phyloP scores from a whole-genome alignment of 2,888 invertebrate species.

The Xanthia icteritia region DNA sequence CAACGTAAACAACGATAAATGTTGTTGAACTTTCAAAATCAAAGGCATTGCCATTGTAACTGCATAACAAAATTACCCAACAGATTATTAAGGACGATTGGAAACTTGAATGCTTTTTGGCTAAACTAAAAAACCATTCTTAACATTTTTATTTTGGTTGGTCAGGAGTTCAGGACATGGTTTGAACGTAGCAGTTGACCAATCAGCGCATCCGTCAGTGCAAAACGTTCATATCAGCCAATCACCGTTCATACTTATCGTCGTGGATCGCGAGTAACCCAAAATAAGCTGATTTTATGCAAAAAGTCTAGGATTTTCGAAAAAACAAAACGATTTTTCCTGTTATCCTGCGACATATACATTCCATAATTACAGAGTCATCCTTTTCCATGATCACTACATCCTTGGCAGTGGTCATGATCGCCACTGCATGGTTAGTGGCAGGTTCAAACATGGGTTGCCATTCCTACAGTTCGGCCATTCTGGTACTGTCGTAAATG shows the following conservation, averaged over 20 bases:
- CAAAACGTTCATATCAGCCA: neutral
- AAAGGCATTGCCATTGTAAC: neutral
- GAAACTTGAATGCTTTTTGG: neutral
- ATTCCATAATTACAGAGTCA: neutral
- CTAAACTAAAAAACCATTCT: neutral
- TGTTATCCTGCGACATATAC: neutral
- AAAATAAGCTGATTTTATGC: too few relatives aligned
- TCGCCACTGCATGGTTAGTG: neutral
- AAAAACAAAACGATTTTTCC: neutral
- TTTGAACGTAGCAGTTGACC: neutral
- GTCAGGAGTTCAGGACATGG: neutral
- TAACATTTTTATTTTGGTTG: neutral
- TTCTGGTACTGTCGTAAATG: neutral
- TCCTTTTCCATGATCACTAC: neutral
- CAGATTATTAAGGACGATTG: neutral
- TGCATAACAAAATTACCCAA: too few relatives aligned
- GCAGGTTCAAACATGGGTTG: too few relatives aligned
- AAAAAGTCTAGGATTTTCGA: neutral
- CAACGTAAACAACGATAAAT: neutral
- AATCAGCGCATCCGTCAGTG: neutral
- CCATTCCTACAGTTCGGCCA: neutral
- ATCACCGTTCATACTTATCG: neutral
- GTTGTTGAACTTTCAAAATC: neutral
- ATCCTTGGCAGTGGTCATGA: neutral
- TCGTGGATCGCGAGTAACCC: neutral